phyloP scores from a whole-genome alignment of 1,140 invertebrate genomes.

The Trypoxylus dichotomus region DNA sequence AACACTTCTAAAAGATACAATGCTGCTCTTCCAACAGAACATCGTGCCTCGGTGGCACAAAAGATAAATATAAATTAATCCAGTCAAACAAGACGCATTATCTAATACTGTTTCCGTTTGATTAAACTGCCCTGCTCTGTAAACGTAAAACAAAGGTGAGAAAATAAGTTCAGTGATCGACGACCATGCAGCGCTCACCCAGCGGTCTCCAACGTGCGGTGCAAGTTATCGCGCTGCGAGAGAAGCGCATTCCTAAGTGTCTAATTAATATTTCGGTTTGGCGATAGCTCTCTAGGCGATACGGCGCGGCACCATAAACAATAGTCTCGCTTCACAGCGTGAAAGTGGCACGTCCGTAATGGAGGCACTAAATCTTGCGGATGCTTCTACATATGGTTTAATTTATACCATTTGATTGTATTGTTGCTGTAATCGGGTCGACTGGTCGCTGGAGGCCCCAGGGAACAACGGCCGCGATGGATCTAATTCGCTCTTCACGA shows the following conservation, averaged over 20 bases:
- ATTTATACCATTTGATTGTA: conserved; percentile 30
- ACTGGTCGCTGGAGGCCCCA: conserved; percentile 18
- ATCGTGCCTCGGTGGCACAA: neutral
- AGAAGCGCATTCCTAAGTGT: conserved; percentile 18
- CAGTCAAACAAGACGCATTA: conserved; percentile 6
- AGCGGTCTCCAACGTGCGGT: neutral
- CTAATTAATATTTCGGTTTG: conserved; percentile 30
- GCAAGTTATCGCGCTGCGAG: conserved; percentile 7
- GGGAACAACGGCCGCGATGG: conserved; percentile 5
- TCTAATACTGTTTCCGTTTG: conserved; percentile 5
- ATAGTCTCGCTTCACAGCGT: conserved; percentile 45
- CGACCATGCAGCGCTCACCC: conserved; percentile 2
- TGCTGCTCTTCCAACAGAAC: neutral
- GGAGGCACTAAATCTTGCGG: conserved; percentile 44
- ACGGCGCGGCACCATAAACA: conserved; percentile 39
- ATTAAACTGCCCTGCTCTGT: conserved; percentile 4
- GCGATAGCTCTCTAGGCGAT: conserved; percentile 29
- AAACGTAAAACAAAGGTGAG: conserved; percentile 21
- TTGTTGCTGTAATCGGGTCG: conserved; percentile 32
- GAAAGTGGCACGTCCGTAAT: conserved; percentile 46
- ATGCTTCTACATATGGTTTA: conserved; percentile 35
- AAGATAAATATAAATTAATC: conserved; percentile 24
- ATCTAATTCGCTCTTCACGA: conserved; percentile 18
- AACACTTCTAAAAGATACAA: neutral
- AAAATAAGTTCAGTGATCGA: conserved; percentile 24